phyloP scores from a whole-genome alignment of 2,888 invertebrate genomes.

The Cephonodes hylas region DNA sequence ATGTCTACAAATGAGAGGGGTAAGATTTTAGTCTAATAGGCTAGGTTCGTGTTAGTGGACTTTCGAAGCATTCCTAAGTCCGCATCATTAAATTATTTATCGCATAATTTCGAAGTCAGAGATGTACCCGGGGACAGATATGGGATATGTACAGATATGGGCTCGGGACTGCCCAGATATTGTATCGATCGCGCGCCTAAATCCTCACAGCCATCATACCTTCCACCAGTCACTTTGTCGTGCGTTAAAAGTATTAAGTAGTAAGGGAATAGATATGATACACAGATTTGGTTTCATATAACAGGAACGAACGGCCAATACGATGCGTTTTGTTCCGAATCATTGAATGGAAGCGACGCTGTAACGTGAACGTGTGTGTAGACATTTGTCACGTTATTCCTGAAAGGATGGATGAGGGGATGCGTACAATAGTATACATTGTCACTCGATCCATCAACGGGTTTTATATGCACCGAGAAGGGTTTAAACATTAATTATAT shows the following conservation, averaged over 20 bases:
- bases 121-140: too few relatives aligned
- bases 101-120: too few relatives aligned
- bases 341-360: conserved; percentile 37
- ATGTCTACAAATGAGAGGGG: too few relatives aligned
- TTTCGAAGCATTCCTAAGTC: too few relatives aligned
- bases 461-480: not conserved
- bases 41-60: too few relatives aligned
- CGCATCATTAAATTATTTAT: too few relatives aligned
- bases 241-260: not conserved
- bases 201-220: too few relatives aligned
- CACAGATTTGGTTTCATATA: conserved; percentile 38
- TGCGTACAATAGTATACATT: not conserved
- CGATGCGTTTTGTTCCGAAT: conserved; percentile 35
- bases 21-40: too few relatives aligned
- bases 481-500: not conserved
- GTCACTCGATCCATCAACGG: not conserved
- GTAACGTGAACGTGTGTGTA: conserved; percentile 28
- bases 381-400: conserved; percentile 28
- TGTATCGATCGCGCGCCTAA: too few relatives aligned
- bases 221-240: too few relatives aligned
- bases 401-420: not conserved
- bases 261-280: conserved; percentile 37
- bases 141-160: too few relatives aligned
- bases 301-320: conserved; percentile 32
- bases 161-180: too few relatives aligned